Percentiles rank a stretch among this genome's conserved stretches.
These are phyloP conservation scores for Clupea harengus DNA, from an alignment of 2,113 vertebrate genomes.

Conservation along the genomic window DNA sequence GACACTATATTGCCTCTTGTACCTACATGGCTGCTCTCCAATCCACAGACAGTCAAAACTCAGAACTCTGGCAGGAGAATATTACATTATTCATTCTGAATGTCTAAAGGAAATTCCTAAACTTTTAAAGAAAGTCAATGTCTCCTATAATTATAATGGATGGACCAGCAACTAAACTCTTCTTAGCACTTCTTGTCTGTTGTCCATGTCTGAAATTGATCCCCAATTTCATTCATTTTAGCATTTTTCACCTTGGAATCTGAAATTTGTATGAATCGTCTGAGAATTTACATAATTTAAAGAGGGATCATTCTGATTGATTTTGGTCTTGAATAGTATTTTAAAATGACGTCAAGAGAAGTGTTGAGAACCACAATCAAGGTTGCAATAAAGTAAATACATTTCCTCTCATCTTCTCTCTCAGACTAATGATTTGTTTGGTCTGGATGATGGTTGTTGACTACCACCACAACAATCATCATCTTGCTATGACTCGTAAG, in stretches of 20 bases:
- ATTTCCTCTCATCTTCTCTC: too few species aligned
- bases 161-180: neutral
- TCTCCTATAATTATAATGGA: neutral
- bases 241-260: neutral
- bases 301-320: too few species aligned
- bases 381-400: too few species aligned
- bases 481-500: too few species aligned
- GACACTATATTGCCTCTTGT: neutral
- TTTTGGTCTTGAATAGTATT: too few species aligned
- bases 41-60: neutral
- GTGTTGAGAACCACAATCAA: too few species aligned
- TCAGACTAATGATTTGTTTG: too few species aligned
- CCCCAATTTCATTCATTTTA: neutral
- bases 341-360: too few species aligned
- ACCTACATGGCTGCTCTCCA: neutral
- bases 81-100: neutral
- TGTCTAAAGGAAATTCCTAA: neutral
- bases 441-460: too few species aligned
- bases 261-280: too few species aligned
- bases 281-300: too few species aligned
- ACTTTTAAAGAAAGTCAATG: neutral
- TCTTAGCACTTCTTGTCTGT: neutral
- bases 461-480: too few species aligned
- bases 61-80: neutral
- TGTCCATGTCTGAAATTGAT: neutral